Conservation (phyloP, 2,888 invertebrate species). For the Mellilla xanthometata region DNA sequence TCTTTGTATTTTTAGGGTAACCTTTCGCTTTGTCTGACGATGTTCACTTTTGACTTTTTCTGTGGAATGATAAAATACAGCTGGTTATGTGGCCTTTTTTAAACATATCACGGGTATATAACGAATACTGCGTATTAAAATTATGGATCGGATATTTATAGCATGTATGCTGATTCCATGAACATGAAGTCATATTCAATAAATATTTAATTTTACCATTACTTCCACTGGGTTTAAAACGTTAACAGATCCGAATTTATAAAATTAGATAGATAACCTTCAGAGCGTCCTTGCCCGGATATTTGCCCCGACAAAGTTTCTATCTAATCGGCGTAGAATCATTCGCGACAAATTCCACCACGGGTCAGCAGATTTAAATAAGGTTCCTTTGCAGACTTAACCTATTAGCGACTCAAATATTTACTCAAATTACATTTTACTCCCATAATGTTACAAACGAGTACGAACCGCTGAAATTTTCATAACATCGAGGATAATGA, state of each 20-base stretch:
- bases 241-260: too few relatives aligned
- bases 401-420: too few relatives aligned
- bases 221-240: too few relatives aligned
- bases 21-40: conserved; percentile 23
- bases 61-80: conserved; percentile 10
- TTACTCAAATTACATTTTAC: too few relatives aligned
- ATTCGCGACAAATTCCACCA: conserved; percentile 1
- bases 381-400: not conserved
- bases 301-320: not conserved
- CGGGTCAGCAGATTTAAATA: conserved; percentile 4
- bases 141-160: too few relatives aligned
- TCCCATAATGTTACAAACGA: too few relatives aligned
- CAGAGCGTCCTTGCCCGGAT: conserved; percentile 1
- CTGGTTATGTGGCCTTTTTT: not conserved
- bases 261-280: not conserved
- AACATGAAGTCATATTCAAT: too few relatives aligned
- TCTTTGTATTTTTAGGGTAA: conserved; percentile 31
- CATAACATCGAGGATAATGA: not conserved
- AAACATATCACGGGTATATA: too few relatives aligned
- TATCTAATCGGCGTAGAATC: conserved; percentile 13
- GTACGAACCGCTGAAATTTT: too few relatives aligned
- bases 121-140: too few relatives aligned
- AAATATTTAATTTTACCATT: too few relatives aligned
- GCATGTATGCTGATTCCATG: too few relatives aligned
- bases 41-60: conserved; percentile 33